These are phyloP conservation scores for Blastomussa wellsi DNA, from an alignment of 92 coral and sea anemone genomes.

Conservation along the genomic window DNA sequence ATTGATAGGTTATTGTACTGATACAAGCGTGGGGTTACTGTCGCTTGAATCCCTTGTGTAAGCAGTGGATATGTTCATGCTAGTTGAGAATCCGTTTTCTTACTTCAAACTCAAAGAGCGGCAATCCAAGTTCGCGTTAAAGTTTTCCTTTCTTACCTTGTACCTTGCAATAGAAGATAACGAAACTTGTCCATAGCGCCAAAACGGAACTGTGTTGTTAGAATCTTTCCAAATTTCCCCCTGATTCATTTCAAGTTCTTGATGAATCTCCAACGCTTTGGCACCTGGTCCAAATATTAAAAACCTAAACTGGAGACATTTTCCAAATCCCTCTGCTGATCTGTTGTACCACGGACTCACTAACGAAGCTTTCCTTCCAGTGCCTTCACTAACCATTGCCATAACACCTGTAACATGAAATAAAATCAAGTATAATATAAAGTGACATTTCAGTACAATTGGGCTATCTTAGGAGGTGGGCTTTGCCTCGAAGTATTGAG, in stretches of 20 bases:
- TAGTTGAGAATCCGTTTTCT: background rate
- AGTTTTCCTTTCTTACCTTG: conserved; percentile 30
- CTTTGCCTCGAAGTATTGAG: background rate
- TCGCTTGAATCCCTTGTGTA: background rate
- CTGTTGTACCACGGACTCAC: conserved; percentile 50
- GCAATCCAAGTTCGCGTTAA: background rate
- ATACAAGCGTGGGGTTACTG: background rate
- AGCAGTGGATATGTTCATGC: background rate
- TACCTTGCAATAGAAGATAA: conserved; percentile 25
- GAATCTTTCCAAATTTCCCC: conserved; percentile 47
- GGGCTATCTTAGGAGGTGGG: background rate
- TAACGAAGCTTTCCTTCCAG: background rate
- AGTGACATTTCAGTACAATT: background rate
- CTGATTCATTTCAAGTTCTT: background rate
- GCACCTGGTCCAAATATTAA: conserved; percentile 56
- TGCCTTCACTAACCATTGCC: conserved; percentile 10
- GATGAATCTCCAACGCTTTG: conserved; percentile 25
- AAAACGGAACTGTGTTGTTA: conserved; percentile 23
- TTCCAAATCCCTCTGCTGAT: conserved; percentile 30
- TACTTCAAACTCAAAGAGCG: background rate
- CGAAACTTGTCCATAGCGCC: conserved; percentile 64
- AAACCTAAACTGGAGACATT: conserved; percentile 60
- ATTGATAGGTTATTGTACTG: background rate
- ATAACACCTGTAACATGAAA: conserved; percentile 12
- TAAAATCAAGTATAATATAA: background rate